These are phyloP conservation scores for Dynastes grantii DNA, from an alignment of 2,888 invertebrate genomes.

Conservation along the genomic window DNA sequence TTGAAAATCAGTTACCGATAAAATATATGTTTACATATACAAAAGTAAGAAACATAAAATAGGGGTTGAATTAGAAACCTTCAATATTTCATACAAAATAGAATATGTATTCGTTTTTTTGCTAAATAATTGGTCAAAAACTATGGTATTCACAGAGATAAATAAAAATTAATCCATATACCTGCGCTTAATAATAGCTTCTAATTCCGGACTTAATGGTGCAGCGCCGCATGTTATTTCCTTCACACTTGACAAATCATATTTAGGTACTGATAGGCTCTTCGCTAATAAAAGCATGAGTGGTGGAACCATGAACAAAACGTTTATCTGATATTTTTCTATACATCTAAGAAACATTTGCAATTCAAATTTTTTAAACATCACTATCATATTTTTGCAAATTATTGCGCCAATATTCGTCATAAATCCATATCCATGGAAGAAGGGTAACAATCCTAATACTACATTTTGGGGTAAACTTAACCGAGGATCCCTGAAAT, in stretches of 20 bases:
- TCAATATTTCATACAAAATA: too few species aligned
- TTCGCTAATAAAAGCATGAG: constrained; percentile 72
- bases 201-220: constrained; percentile 60
- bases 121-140: too few species aligned
- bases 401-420: constrained; percentile 57
- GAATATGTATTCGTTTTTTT: too few species aligned
- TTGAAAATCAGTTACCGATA: too few species aligned
- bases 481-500: constrained; percentile 50
- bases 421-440: constrained; percentile 62
- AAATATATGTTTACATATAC: too few species aligned
- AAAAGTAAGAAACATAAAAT: too few species aligned
- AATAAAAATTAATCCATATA: neutral
- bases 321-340: constrained; percentile 71
- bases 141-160: too few species aligned
- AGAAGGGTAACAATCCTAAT: constrained; percentile 61
- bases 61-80: too few species aligned
- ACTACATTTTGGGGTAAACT: constrained; percentile 33
- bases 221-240: constrained; percentile 71
- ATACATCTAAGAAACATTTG: constrained; percentile 78
- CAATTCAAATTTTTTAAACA: constrained; percentile 78
- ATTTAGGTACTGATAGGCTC: constrained; percentile 69
- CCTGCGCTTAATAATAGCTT: constrained; percentile 46
- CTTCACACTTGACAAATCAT: constrained; percentile 69
- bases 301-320: constrained; percentile 70
- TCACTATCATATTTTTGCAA: constrained; percentile 56